Conservation (phyloP, 30 jellyfish, hydroid and myxozoan genomes). For the Aurelia aurita region DNA sequence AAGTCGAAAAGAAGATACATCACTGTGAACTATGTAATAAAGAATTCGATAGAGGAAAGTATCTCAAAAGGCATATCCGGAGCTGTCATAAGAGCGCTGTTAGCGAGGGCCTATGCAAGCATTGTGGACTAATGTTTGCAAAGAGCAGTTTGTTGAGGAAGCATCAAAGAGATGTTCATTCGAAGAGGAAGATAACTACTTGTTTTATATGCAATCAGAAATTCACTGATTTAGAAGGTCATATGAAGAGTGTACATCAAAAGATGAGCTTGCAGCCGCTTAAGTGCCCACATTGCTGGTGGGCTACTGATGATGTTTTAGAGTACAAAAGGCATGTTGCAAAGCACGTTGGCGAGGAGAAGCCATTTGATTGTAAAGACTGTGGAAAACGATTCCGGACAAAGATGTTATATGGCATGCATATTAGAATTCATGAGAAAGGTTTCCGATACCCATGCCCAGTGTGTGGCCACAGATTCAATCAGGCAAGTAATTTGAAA, state of each 20-base stretch:
- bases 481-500: conserved; percentile 7
- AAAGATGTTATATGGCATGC: not conserved
- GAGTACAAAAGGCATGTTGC: conserved; percentile 23
- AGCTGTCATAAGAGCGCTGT: conserved; percentile 1
- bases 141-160: not conserved
- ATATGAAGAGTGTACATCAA: conserved; percentile 23
- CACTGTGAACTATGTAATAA: not conserved
- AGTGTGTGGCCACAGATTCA: conserved; percentile 16
- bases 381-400: conserved; percentile 6
- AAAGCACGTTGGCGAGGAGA: conserved; percentile 6
- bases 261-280: conserved; percentile 3
- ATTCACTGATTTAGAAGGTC: conserved; percentile 8
- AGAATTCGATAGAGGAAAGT: not conserved
- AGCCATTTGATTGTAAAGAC: conserved; percentile 19
- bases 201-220: conserved; percentile 6
- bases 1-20: not conserved
- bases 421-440: conserved; percentile 10
- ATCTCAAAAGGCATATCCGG: conserved; percentile 3
- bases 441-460: not conserved
- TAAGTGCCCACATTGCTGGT: conserved; percentile 42
- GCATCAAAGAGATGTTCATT: not conserved
- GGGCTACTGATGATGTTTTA: conserved; percentile 13
- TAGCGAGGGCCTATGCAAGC: not conserved
- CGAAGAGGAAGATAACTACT: not conserved
- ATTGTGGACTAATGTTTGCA: not conserved